Evolutionary conservation across 1,140 invertebrate genomes (phyloP).

Genomic region (Vanessa atalanta): DNA sequence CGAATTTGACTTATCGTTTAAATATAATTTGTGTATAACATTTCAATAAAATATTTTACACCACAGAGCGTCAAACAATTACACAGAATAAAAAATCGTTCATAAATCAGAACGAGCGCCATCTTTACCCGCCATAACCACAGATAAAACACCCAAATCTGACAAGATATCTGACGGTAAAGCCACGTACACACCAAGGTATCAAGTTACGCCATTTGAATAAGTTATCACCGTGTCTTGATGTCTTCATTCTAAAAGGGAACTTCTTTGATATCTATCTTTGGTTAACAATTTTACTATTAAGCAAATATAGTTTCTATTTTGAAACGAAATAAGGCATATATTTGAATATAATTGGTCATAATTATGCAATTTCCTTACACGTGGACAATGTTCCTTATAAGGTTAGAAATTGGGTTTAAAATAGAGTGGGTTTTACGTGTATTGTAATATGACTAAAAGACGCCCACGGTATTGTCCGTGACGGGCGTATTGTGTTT

Average conservation of each 20-base stretch:
- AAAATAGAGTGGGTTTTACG: constrained; percentile 1
- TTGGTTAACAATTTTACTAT: background rate
- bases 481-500: constrained; percentile 12
- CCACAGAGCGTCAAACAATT: constrained; percentile 36
- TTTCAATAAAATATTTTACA: constrained; percentile 16
- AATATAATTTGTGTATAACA: background rate
- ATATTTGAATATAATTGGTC: background rate
- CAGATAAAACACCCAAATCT: constrained; percentile 45
- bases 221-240: constrained; percentile 57
- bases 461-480: constrained; percentile 32
- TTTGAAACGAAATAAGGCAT: background rate
- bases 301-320: constrained; percentile 8
- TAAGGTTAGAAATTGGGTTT: constrained; percentile 6
- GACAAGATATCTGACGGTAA: constrained; percentile 44
- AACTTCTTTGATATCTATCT: constrained; percentile 35
- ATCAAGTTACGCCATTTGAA: constrained; percentile 63
- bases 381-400: background rate
- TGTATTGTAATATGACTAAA: constrained; percentile 17
- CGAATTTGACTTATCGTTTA: background rate
- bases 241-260: constrained; percentile 60
- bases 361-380: background rate
- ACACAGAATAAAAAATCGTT: constrained; percentile 36
- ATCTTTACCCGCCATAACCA: constrained; percentile 31
- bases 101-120: constrained; percentile 46
- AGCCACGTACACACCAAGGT: constrained; percentile 52